Percentiles rank a stretch among this genome's conserved stretches.
These are phyloP conservation scores for Loripinus fragilis DNA, from an alignment of 2,888 invertebrate species.

Conservation along the genomic window DNA sequence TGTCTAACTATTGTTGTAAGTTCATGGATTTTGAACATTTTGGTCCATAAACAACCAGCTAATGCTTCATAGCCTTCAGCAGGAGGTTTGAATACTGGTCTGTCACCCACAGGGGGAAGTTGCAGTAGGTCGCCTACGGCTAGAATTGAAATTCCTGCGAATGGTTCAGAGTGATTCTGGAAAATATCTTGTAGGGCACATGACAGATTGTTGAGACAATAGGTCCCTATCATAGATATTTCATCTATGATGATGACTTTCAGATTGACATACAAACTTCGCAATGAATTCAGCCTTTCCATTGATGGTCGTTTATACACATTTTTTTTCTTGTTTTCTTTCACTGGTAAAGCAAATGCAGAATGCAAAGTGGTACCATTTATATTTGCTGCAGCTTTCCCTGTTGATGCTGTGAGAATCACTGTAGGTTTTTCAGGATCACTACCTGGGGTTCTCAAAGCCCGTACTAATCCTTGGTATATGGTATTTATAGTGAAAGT, in stretches of 20 bases:
- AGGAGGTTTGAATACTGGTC: neutral
- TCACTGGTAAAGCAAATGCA: conserved; percentile 50
- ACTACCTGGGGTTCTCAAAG: conserved; percentile 25
- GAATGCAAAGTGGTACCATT: conserved; percentile 47
- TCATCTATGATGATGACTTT: conserved; percentile 7
- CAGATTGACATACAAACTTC: conserved; percentile 1
- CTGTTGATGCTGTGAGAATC: conserved; percentile 46
- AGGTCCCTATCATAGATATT: conserved; percentile 14
- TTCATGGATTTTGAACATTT: conserved; percentile 21
- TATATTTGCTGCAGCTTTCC: conserved; percentile 52
- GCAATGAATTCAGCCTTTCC: conserved; percentile 31
- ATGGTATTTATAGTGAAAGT: conserved; percentile 34
- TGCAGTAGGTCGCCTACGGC: conserved; percentile 27
- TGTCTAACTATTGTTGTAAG: conserved; percentile 26
- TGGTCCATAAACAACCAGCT: conserved; percentile 16
- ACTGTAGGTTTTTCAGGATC: conserved; percentile 32
- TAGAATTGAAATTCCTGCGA: conserved; percentile 23
- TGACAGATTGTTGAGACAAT: conserved; percentile 2
- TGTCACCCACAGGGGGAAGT: conserved; percentile 2
- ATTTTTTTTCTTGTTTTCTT: neutral
- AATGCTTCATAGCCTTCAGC: neutral
- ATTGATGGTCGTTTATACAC: conserved; percentile 25
- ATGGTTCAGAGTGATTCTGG: neutral
- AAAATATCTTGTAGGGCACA: conserved; percentile 10
- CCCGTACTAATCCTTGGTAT: conserved; percentile 24